Evolutionary conservation across 1,140 invertebrate genomes (phyloP), one percentile per base, ranked within the genome.

Genomic region (Pseudoatta argentina): DNA sequence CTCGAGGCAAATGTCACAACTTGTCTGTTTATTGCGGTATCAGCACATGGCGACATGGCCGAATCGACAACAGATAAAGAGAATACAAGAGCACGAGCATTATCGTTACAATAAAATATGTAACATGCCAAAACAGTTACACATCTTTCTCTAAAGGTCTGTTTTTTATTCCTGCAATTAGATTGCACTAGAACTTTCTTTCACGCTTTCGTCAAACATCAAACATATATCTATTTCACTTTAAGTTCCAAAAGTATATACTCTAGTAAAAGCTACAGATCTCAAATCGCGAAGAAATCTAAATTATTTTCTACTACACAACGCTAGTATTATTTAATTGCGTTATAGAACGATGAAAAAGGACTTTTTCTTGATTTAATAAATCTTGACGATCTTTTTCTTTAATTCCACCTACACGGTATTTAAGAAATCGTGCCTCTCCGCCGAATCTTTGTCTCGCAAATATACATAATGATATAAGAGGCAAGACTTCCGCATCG

Each of bases 11-110:
- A 21, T 51, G 59, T 51, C 64, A 30, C 78, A 71, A 59, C 18
- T 24, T 73, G 30, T 82, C 79, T 79, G 69, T 75, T 83, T 83
- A 75, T 75, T 48, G 39, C 55, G 7, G 69, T 30, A 34, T 10
- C 64, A 48, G 30, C 79, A 69, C 34, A 44, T 59, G 69, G 24
- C 55, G 67, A 24, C 67, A 24, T 14, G 53, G 24, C 18, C 24
- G 18, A 75, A 48, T 72, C 48, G 61, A 48, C 27, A 21, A 69
- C 48, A 18, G 66, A 59, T 44, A 48, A 71, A 34, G 39, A 75
- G 55, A 34, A 4, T 16, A 39, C 39, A 10, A 30, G 8, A 34
- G 8, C 12, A 14, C 39, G 8, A 67, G 12, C 27, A 18, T 18
- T 10, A 16, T 30, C 18, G 16, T 78, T 27, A 57, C 48, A 30